phyloP scores from a whole-genome alignment of 2,888 invertebrate genomes.

The Myopa tessellatipennis region DNA sequence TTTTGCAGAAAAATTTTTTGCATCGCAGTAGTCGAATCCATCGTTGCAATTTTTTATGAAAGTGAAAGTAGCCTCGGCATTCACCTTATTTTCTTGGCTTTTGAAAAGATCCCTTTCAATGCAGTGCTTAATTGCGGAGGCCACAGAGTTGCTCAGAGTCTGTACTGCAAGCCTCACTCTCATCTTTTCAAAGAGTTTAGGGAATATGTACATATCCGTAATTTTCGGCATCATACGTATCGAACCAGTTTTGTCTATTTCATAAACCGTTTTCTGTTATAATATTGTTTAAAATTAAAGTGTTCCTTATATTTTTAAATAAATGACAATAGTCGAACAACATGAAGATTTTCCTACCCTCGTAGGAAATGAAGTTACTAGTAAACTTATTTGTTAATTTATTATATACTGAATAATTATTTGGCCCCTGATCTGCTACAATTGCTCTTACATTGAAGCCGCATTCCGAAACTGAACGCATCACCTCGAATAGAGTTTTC shows the following conservation, averaged over 20 bases:
- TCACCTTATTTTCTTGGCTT: too few species aligned
- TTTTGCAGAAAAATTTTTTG: too few species aligned
- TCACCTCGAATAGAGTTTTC: neutral
- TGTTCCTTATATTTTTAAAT: slow-evolving; percentile 7
- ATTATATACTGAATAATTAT: neutral
- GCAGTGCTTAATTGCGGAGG: neutral
- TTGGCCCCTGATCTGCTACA: neutral
- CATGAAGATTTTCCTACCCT: too few species aligned
- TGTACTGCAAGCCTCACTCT: neutral
- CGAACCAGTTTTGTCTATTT: neutral
- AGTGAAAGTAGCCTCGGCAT: too few species aligned
- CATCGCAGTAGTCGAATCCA: too few species aligned
- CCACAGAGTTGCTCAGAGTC: neutral
- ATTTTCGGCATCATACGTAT: neutral
- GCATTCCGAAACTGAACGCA: neutral
- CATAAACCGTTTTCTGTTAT: neutral
- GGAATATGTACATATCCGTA: neutral
- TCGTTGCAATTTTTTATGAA: too few species aligned
- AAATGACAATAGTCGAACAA: neutral
- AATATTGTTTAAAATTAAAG: neutral
- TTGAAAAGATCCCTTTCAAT: neutral
- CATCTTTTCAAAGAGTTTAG: neutral
- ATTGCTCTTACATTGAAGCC: neutral
- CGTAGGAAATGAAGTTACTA: neutral
- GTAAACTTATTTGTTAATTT: neutral